Conservation (phyloP, 2,113 vertebrate genomes). For the Paratilapia polleni region DNA sequence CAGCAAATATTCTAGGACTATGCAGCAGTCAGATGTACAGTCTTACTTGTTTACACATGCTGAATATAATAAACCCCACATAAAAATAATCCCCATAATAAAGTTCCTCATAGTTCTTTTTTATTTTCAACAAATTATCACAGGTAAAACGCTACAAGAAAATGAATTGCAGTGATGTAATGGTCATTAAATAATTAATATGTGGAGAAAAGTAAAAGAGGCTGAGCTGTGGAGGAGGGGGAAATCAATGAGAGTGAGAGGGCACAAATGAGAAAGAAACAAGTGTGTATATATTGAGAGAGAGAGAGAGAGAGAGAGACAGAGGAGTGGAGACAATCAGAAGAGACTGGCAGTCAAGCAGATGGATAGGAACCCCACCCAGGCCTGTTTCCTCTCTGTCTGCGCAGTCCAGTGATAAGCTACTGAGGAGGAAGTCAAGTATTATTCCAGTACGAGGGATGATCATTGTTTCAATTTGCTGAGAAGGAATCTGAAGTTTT, state of each 20-base stretch:
- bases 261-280: constrained; percentile 20
- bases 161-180: constrained; percentile 74
- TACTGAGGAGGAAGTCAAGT: constrained; percentile 55
- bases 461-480: constrained; percentile 10
- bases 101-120: neutral
- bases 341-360: constrained; percentile 35
- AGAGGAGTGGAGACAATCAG: constrained; percentile 36
- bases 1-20: neutral
- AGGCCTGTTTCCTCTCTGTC: constrained; percentile 35
- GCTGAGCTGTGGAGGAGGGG: constrained; percentile 48
- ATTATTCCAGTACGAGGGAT: constrained; percentile 38
- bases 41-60: neutral
- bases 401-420: constrained; percentile 44
- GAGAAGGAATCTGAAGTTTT: neutral
- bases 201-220: constrained; percentile 70
- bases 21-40: neutral
- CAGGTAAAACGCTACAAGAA: neutral
- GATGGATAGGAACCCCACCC: constrained; percentile 70
- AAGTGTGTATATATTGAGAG: neutral
- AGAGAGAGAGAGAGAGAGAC: constrained; percentile 21
- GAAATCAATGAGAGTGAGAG: constrained; percentile 62
- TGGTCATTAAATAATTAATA: constrained; percentile 80
- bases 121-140: constrained; percentile 9
- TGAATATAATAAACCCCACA: neutral
- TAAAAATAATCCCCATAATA: neutral